phyloP scores from a whole-genome alignment of 1,140 invertebrate species.

The Sarcophaga bullata region DNA sequence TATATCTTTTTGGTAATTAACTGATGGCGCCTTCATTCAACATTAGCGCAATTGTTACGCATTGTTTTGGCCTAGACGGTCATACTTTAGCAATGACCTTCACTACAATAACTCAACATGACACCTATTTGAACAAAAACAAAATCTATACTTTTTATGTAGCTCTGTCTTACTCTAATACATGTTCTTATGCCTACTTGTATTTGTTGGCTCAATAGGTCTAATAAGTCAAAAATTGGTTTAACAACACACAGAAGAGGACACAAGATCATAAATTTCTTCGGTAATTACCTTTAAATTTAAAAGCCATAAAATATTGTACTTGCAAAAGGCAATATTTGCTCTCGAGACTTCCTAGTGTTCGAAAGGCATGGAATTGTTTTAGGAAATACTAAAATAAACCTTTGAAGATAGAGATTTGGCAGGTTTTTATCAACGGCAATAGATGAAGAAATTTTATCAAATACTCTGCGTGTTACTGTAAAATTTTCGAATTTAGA shows the following conservation, averaged over 20 bases:
- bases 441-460: too few relatives aligned
- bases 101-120: slow-evolving; percentile 8
- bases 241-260: neutral
- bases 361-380: too few relatives aligned
- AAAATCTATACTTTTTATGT: neutral
- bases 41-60: slow-evolving; percentile 23
- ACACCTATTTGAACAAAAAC: neutral
- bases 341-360: too few relatives aligned
- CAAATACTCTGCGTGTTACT: too few relatives aligned
- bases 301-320: too few relatives aligned
- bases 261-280: neutral
- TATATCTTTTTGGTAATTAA: slow-evolving; percentile 17
- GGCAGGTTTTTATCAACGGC: too few relatives aligned
- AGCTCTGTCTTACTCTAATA: neutral
- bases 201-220: neutral
- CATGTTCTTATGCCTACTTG: neutral
- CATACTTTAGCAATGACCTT: neutral
- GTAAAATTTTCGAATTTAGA: too few relatives aligned
- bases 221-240: neutral
- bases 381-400: too few relatives aligned
- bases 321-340: too few relatives aligned
- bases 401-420: too few relatives aligned
- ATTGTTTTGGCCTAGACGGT: slow-evolving; percentile 1
- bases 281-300: slow-evolving; percentile 6
- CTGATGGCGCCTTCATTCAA: slow-evolving; percentile 17